A percentile compares a stretch with the other conserved stretches of the same genome.
These are phyloP conservation scores for Desmodus rotundus DNA, from an alignment of 2,113 vertebrate species.

Conservation along the genomic window DNA sequence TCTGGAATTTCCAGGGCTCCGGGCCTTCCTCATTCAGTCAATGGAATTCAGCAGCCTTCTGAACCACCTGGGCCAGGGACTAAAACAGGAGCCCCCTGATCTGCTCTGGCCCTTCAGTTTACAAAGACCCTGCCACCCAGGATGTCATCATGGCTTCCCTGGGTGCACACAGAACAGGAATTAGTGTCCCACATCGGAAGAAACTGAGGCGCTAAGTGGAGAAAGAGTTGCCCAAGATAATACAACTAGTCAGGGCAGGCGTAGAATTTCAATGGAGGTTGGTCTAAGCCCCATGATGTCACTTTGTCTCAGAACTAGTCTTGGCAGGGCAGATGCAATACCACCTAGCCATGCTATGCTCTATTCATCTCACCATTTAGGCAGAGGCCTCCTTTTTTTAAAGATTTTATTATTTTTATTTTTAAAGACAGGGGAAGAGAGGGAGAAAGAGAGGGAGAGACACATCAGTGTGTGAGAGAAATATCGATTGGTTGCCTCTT, in stretches of 20 bases:
- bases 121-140: background rate
- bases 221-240: background rate
- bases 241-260: too few species aligned
- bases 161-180: background rate
- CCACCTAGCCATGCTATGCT: too few species aligned
- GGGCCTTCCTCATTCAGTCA: background rate
- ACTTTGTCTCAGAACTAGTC: background rate
- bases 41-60: background rate
- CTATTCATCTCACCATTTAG: background rate
- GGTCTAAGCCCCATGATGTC: background rate
- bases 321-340: background rate
- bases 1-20: background rate
- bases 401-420: too few species aligned
- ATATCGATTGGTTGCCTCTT: too few species aligned
- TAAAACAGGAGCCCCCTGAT: background rate
- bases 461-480: too few species aligned
- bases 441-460: too few species aligned
- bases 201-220: background rate
- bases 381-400: background rate
- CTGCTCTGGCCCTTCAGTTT: background rate
- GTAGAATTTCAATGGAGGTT: background rate
- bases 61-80: background rate
- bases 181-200: background rate
- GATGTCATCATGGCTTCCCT: fast-evolving
- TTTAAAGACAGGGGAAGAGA: too few species aligned